A percentile compares a stretch with the other conserved stretches of the same genome.
Evolutionary conservation across 2,888 invertebrate species (phyloP).

Genomic region (Eilema sororculum): DNA sequence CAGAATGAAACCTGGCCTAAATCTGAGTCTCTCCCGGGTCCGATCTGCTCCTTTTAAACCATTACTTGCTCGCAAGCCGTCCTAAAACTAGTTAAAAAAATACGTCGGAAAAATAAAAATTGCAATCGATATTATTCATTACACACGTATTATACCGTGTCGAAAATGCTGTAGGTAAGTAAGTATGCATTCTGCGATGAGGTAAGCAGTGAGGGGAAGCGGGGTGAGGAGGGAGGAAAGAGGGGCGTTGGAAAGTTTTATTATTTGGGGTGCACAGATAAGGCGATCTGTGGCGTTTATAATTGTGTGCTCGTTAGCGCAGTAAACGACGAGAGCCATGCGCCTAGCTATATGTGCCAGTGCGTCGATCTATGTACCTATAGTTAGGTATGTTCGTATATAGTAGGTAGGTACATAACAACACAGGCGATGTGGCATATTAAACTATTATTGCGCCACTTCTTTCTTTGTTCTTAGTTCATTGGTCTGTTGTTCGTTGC

Average conservation of each 20-base stretch:
- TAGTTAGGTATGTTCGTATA: background rate
- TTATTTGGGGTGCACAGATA: constrained; percentile 27
- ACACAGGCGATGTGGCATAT: background rate
- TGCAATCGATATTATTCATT: constrained; percentile 23
- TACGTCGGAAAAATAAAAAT: background rate
- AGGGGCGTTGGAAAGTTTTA: constrained; percentile 24
- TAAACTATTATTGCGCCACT: background rate
- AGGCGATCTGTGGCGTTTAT: constrained; percentile 20
- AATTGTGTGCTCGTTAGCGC: constrained; percentile 23
- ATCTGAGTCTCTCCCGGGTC: background rate
- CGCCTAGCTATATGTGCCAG: background rate
- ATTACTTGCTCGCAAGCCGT: too few species aligned
- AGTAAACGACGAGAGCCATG: constrained; percentile 13
- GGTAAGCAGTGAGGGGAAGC: background rate
- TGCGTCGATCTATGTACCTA: background rate
- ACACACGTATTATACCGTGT: constrained; percentile 38
- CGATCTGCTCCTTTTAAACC: too few species aligned
- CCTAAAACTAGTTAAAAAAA: background rate
- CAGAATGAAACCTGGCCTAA: background rate
- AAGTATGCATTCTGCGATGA: constrained; percentile 5
- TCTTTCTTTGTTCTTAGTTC: background rate
- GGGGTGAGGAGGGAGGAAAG: background rate
- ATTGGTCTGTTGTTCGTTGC: background rate
- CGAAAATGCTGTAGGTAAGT: constrained; percentile 18
- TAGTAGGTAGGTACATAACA: background rate